Evolutionary conservation across 2,888 invertebrate genomes (phyloP).

Genomic region (Labia minor): DNA sequence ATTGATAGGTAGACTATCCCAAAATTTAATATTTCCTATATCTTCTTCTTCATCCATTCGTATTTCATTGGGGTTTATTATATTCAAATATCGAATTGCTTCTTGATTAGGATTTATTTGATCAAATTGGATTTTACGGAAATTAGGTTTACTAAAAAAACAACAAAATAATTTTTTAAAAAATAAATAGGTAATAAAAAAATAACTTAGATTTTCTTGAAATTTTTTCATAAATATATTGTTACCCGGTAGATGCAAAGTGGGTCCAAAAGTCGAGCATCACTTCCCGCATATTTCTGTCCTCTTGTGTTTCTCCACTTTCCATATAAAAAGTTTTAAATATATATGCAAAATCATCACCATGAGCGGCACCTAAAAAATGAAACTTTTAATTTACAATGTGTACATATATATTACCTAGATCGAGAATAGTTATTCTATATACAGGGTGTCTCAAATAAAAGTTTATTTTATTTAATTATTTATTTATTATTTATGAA

Average conservation of each 20-base stretch:
- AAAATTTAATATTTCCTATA: slow-evolving; percentile 48
- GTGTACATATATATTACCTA: too few species aligned
- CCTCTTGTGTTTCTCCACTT: slow-evolving; percentile 36
- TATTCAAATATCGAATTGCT: slow-evolving; percentile 43
- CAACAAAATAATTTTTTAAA: too few species aligned
- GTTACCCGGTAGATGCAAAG: slow-evolving; percentile 51
- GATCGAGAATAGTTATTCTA: too few species aligned
- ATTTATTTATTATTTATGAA: too few species aligned
- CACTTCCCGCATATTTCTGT: slow-evolving; percentile 42
- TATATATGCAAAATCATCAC: slow-evolving; percentile 48
- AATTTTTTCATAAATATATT: too few species aligned
- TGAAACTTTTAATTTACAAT: too few species aligned
- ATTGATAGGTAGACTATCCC: slow-evolving; percentile 47
- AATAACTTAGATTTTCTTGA: too few species aligned
- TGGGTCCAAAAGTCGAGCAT: slow-evolving; percentile 45
- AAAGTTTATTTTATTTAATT: too few species aligned
- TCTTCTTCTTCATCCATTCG: slow-evolving; percentile 40
- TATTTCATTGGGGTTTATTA: slow-evolving; percentile 39
- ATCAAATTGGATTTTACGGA: slow-evolving; percentile 39
- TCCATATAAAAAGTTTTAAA: slow-evolving; percentile 35
- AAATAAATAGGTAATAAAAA: too few species aligned
- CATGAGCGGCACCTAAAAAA: slow-evolving; percentile 50
- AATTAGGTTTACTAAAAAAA: slow-evolving; percentile 31
- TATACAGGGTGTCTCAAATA: too few species aligned
- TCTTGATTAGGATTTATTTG: slow-evolving; percentile 38